Conservation (phyloP, 2,113 vertebrate species). For the Periophthalmodon schlosseri region DNA sequence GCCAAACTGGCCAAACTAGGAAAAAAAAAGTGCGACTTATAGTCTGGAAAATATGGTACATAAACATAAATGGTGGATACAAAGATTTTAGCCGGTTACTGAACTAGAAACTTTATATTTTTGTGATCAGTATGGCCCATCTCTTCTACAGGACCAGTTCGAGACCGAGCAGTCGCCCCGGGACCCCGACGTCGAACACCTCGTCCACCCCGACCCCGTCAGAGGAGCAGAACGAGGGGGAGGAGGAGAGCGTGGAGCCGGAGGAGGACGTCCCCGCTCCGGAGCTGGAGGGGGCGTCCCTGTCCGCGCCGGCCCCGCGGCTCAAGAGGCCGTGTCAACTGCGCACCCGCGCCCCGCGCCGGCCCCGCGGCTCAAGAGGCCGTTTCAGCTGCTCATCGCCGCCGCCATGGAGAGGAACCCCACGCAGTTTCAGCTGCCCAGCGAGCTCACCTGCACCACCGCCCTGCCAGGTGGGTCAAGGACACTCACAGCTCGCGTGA, state of each 20-base stretch:
- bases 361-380: constrained; percentile 84
- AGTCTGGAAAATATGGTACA: no score
- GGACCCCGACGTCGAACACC: constrained; percentile 93
- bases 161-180: constrained; percentile 88
- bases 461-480: constrained; percentile 87
- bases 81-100: no score
- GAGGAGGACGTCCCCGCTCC: constrained; percentile 88
- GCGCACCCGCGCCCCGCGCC: no score
- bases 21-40: no score
- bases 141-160: constrained; percentile 78
- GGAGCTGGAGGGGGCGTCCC: constrained; percentile 81
- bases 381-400: constrained; percentile 96
- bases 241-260: constrained; percentile 92
- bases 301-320: constrained; percentile 59
- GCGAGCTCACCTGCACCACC: constrained; percentile 95
- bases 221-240: constrained; percentile 94
- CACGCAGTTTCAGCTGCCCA: constrained; percentile 97
- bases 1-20: no score
- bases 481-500: no score
- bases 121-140: not conserved
- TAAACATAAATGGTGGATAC: no score
- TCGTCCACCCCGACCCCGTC: constrained; percentile 92
- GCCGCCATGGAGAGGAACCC: constrained; percentile 98
- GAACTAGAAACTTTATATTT: no score
- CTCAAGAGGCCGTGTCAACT: constrained; percentile 96